Evolutionary conservation across 2,888 invertebrate species (phyloP).

Genomic region (Herminia tarsipennalis): DNA sequence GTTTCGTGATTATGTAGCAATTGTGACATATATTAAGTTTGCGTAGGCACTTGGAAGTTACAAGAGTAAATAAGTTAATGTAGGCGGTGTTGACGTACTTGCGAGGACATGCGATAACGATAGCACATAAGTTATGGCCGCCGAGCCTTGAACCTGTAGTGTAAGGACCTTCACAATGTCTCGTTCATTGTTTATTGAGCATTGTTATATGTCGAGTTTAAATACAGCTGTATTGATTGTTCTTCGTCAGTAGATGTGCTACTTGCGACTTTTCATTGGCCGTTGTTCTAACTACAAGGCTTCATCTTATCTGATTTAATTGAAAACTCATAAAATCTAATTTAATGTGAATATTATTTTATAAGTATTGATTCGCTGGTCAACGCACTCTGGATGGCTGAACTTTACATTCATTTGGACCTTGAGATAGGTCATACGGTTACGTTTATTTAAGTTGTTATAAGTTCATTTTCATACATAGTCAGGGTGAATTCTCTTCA

Average conservation of each 20-base stretch:
- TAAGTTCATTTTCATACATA: too few relatives aligned
- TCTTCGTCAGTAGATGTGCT: constrained; percentile 25
- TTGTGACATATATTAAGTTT: constrained; percentile 5
- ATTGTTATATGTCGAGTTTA: constrained; percentile 39
- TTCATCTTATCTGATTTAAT: constrained; percentile 12
- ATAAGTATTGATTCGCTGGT: background rate
- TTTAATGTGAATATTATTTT: background rate
- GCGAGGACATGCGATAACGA: constrained; percentile 61
- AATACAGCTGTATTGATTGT: constrained; percentile 44
- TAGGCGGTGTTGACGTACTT: constrained; percentile 44
- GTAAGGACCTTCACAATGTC: constrained; percentile 69
- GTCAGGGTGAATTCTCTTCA: too few relatives aligned
- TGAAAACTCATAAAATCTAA: background rate
- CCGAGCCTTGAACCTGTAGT: constrained; percentile 75
- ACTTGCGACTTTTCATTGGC: constrained; percentile 13
- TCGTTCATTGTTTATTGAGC: constrained; percentile 61
- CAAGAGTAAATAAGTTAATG: constrained; percentile 15
- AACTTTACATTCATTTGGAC: too few relatives aligned
- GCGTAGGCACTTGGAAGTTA: constrained; percentile 3
- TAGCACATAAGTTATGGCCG: constrained; percentile 64
- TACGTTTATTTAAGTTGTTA: too few relatives aligned
- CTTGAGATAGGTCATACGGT: too few relatives aligned
- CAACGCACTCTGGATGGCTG: background rate
- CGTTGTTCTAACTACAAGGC: constrained; percentile 3
- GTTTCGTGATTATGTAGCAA: background rate